Evolutionary conservation across 2,797 vertebrate species (phyloP), one percentile per base, ranked within the genome.

Genomic region (Hippocampus kuda): DNA sequence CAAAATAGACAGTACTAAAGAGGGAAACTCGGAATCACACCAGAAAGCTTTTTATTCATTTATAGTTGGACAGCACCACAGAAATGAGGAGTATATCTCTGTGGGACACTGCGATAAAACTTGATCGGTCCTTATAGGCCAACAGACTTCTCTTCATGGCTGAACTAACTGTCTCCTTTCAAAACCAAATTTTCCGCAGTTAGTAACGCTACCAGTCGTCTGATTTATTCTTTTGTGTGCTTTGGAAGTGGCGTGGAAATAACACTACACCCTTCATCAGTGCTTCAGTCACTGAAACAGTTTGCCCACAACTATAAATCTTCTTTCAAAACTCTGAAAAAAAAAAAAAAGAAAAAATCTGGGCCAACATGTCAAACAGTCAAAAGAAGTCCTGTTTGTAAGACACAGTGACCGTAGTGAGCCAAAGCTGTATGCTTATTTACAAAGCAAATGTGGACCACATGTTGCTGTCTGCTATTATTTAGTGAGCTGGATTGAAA

Each of bases 391-490:
- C 13, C 65, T 70, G 44, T 72, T 73, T 69, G 62, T 73, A 68
- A 53, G 27, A 56, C 53, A 56, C 51, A 69, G 67, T 72, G 66
- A 75, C 70, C 48, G 59, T 8, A 42, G 56, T 34, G 65, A 68
- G 69, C 68, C 62, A 68, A 57, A 68, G 44, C 66, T 71, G 71
- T 72, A 75, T 70, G 59, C 67, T 66, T 80, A 68, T 78, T 79
- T 73, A 71, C 51, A 57, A 68, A 74, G 65, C 49, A 70, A 81
- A 79, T 70, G 42, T 60, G 53, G 67, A 75, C 72, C 75, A 83
- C 77, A 80, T 82, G 77, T 75, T 71, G 69, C 53, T 38, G 59
- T 76, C 66, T 69, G 68, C 68, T 75, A 70, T 75, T 74, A 77
- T 77, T 71, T 75, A 73, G 69, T 75, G 44, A 67, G 67, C 53